Percentiles rank a stretch among this genome's conserved stretches.
These are phyloP conservation scores for Hippocampus zosterae DNA, from an alignment of 2,113 vertebrate species.

Conservation along the genomic window DNA sequence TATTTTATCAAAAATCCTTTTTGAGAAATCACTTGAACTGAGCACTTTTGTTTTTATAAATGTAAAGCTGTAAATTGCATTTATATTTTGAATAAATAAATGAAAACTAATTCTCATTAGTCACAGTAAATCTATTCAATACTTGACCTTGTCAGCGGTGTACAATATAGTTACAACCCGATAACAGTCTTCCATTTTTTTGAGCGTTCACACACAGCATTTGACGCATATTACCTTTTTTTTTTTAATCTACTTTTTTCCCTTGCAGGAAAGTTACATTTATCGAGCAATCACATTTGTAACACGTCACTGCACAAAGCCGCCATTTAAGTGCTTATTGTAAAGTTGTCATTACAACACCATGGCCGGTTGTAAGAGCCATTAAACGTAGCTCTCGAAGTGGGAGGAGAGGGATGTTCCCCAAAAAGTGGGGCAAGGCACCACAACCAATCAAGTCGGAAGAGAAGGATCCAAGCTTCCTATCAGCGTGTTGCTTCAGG, in stretches of 20 bases:
- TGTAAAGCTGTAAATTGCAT: background rate
- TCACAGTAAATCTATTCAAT: background rate
- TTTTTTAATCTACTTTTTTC: background rate
- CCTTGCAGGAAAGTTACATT: background rate
- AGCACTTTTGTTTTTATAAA: background rate
- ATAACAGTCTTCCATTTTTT: background rate
- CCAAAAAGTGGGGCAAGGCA: conserved; percentile 54
- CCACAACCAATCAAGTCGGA: conserved; percentile 42
- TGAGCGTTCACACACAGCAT: background rate
- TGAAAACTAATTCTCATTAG: background rate
- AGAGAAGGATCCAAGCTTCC: conserved; percentile 32
- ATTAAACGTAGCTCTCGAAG: conserved; percentile 56
- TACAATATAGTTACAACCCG: background rate
- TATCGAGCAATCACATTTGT: conserved; percentile 20
- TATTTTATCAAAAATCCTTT: background rate
- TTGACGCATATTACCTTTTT: background rate
- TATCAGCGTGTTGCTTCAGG: conserved; percentile 41
- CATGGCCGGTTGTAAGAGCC: conserved; percentile 49
- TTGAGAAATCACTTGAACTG: background rate
- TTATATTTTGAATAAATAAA: background rate
- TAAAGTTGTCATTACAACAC: conserved; percentile 52
- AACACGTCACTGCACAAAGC: conserved; percentile 25
- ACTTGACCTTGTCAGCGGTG: background rate
- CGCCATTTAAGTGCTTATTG: conserved; percentile 49
- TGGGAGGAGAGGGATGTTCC: conserved; percentile 36